These are phyloP conservation scores for Bombus terrestris DNA, from an alignment of 1,140 invertebrate genomes.

Conservation along the genomic window DNA sequence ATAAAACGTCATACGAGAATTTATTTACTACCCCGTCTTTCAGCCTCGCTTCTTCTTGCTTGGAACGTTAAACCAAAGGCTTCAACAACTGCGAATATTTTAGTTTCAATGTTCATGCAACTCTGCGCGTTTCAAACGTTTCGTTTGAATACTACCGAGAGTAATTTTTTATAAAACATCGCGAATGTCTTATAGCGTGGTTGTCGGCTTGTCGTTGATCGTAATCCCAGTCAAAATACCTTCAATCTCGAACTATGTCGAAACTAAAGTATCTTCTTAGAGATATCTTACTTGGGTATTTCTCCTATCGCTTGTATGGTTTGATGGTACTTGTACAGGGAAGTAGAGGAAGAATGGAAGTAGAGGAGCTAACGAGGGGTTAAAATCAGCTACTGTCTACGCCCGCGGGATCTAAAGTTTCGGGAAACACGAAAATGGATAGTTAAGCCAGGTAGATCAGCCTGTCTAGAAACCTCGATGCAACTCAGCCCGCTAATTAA, in stretches of 20 bases:
- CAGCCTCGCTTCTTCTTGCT: too few species aligned
- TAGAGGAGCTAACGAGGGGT: background rate
- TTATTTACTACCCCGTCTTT: constrained; percentile 13
- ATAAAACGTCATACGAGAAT: constrained; percentile 51
- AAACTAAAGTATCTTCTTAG: constrained; percentile 24
- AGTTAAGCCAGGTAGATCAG: constrained; percentile 55
- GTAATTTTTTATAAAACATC: background rate
- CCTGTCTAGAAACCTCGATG: constrained; percentile 14
- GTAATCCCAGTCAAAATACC: background rate
- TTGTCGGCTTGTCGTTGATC: background rate
- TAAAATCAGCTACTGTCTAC: constrained; percentile 51
- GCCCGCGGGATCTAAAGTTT: constrained; percentile 62
- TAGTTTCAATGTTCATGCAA: background rate
- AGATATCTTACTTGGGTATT: constrained; percentile 39
- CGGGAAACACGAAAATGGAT: constrained; percentile 60
- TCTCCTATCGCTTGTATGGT: constrained; percentile 25
- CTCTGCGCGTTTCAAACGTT: background rate
- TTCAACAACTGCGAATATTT: background rate
- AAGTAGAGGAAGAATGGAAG: background rate
- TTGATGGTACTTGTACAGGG: constrained; percentile 41
- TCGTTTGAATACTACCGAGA: background rate
- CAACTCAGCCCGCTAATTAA: constrained; percentile 61
- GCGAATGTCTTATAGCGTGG: background rate
- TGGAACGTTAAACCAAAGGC: background rate
- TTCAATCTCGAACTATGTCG: background rate